A percentile compares a stretch with the other conserved stretches of the same genome.
phyloP scores from a whole-genome alignment of 2,797 vertebrate genomes.

The Siniperca scherzeri region DNA sequence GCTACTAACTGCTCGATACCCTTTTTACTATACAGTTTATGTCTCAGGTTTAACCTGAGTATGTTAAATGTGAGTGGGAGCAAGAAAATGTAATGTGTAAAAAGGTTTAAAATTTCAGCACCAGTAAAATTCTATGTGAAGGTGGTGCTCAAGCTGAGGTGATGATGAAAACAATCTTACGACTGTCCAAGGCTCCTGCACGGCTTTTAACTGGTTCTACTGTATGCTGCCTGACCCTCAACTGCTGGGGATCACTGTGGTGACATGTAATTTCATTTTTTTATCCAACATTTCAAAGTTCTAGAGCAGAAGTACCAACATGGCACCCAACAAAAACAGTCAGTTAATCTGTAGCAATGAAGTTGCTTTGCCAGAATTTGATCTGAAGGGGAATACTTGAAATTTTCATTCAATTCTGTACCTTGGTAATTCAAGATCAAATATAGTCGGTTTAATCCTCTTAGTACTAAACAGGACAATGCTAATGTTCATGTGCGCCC shows the following conservation, averaged over 20 bases:
- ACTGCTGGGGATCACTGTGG: neutral
- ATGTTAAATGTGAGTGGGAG: neutral
- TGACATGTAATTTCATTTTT: neutral
- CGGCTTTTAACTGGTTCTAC: neutral
- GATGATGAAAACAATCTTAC: neutral
- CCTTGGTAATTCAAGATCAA: constrained; percentile 23
- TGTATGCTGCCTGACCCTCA: neutral
- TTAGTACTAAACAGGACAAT: constrained; percentile 40
- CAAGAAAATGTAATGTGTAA: neutral
- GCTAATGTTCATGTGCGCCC: constrained; percentile 62
- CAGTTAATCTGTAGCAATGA: neutral
- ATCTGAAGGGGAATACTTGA: neutral
- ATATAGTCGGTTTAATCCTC: constrained; percentile 55
- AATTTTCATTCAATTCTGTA: constrained; percentile 8
- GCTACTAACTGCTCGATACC: too few relatives aligned
- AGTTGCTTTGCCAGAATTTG: neutral
- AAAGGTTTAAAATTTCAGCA: neutral
- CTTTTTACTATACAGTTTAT: neutral
- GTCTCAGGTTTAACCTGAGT: rapidly evolving
- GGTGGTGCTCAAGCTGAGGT: neutral
- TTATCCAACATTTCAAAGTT: neutral
- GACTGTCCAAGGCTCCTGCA: too few relatives aligned
- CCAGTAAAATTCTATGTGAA: neutral
- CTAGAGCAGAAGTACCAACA: neutral
- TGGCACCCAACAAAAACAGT: neutral